Base-by-base conservation (phyloP, 1,140 invertebrate species). In the Trichogramma pretiosum region DNA sequence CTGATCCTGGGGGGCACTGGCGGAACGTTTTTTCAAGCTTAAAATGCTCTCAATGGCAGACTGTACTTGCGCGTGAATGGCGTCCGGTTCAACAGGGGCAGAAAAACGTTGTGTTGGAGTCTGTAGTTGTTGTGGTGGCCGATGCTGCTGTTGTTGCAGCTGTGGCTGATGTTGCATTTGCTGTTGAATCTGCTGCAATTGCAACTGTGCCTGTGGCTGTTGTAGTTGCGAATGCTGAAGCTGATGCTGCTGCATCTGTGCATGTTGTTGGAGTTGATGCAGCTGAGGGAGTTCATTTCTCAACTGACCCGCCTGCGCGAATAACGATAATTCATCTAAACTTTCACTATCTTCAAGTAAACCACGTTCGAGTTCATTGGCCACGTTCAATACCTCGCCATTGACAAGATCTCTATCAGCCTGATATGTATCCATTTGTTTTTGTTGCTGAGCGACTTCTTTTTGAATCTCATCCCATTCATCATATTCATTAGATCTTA, bases 41-140 rank as follows among this genome's bases (percentile, higher is more conserved):
- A 85, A 68, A 56, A 87, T 86, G 57, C 82, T 84, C 57, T 86
- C 83, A 45, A 86, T 86, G 38, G 84, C 84, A 52, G 80, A 83
- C 62, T 85, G 82, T 30, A 86, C 83, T 60, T 87, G 84, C 9
- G 83, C 80, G 46, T 81, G 83, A 34, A 86, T 82, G 50, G 82
- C 76, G 50, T 79, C 80, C 37, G 74, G 69, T 21, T 74, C 72
- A 38, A 67, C 62, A 24, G 61, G 61, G 17, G n/a, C n/a, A n/a
- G n/a, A n/a, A n/a, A n/a, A n/a, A n/a, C n/a, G n/a, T n/a, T n/a
- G 62, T 62, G 7, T 57, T 63, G 46, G 61, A 54, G 30, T 52
- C 58, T 22, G 44, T 60, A 38, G 40, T 53, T 39, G 50, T 13
- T 30, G 26, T n/a, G n/a, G n/a, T n/a, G n/a, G n/a, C n/a, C n/a